Conservation (phyloP, 2,113 vertebrate genomes). For the Thalassarche chlororhynchos region DNA sequence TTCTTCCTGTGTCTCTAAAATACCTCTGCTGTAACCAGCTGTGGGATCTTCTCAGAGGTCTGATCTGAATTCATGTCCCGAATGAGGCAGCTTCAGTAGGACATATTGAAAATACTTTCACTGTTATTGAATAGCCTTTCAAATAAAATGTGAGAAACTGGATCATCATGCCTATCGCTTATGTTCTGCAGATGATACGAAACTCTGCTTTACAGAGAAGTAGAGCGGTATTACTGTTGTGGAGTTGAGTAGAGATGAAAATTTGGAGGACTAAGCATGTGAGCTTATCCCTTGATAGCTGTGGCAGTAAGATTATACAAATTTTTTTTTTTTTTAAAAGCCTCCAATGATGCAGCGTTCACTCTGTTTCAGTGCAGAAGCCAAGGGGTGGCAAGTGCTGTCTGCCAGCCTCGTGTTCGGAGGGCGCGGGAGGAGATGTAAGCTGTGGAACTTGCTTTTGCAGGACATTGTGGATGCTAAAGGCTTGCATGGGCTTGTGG, state of each 20-base stretch:
- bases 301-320: not conserved
- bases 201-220: not conserved
- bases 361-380: not conserved
- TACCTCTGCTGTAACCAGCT: not conserved
- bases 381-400: not conserved
- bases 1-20: not conserved
- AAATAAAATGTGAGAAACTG: not conserved
- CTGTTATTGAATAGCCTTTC: not conserved
- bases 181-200: fast-evolving
- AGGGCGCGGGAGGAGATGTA: not conserved
- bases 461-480: not conserved
- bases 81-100: not conserved
- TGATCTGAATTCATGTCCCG: not conserved
- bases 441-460: not conserved
- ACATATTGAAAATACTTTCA: fast-evolving
- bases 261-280: not conserved
- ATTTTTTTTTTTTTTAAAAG: no score
- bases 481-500: not conserved
- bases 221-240: not conserved
- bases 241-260: not conserved
- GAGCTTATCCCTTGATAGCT: not conserved
- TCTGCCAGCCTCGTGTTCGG: fast-evolving
- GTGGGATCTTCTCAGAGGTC: not conserved
- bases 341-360: not conserved
- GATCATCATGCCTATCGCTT: fast-evolving